phyloP scores from a whole-genome alignment of 2,888 invertebrate species.

The Hyles lineata region DNA sequence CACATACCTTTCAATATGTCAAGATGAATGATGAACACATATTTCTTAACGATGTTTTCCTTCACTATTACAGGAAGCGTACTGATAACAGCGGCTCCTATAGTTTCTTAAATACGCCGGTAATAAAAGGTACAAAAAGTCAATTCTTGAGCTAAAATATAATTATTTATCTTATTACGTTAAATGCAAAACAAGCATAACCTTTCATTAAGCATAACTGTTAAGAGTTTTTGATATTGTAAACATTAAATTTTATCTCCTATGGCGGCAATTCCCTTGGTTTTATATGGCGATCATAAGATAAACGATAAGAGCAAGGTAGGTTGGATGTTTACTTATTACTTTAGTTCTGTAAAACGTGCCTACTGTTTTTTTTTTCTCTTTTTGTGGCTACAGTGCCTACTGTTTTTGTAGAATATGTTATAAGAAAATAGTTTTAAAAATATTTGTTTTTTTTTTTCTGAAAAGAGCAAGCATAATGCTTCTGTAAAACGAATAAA shows the following conservation, averaged over 20 bases:
- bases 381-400: too few species aligned
- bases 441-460: too few species aligned
- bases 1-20: too few species aligned
- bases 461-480: too few species aligned
- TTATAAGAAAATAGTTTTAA: too few species aligned
- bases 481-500: too few species aligned
- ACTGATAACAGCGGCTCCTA: too few species aligned
- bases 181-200: not conserved
- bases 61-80: too few species aligned
- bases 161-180: not conserved
- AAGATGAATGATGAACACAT: too few species aligned
- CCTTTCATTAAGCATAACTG: not conserved
- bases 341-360: not conserved
- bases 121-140: not conserved
- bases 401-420: not conserved
- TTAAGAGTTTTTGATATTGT: conserved; percentile 14
- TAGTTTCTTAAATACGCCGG: too few species aligned
- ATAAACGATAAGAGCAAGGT: not conserved
- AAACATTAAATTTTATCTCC: conserved; percentile 12
- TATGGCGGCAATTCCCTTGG: not conserved
- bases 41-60: too few species aligned
- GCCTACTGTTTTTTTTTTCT: not conserved
- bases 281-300: not conserved
- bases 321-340: not conserved
- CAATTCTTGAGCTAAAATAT: not conserved